phyloP scores from a whole-genome alignment of 1,140 invertebrate species.

The Portunus trituberculatus region DNA sequence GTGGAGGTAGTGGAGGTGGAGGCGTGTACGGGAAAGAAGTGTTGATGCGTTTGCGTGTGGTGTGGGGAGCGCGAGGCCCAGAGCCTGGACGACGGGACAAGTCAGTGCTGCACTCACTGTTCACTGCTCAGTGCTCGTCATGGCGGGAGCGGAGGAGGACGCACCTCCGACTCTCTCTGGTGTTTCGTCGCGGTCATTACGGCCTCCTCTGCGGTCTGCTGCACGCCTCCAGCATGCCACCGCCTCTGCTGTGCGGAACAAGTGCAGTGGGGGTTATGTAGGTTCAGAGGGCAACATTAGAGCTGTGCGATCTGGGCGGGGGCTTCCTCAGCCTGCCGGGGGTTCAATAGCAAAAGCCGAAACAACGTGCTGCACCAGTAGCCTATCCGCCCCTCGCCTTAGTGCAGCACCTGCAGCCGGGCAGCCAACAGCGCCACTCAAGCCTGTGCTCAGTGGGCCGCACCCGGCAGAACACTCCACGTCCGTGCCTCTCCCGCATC shows the following conservation, averaged over 20 bases:
- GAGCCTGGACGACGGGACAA: not conserved
- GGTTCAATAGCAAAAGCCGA: conserved; percentile 48
- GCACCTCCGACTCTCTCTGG: conserved; percentile 56
- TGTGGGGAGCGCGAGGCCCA: not conserved
- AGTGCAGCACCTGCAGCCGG: conserved; percentile 52
- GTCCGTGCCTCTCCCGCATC: conserved; percentile 10
- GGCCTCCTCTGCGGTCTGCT: conserved; percentile 56
- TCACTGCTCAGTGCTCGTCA: conserved; percentile 63
- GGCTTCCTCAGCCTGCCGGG: conserved; percentile 47
- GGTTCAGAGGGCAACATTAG: conserved; percentile 36
- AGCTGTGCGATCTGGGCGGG: conserved; percentile 50
- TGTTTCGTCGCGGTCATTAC: conserved; percentile 63
- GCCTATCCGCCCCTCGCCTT: conserved; percentile 33
- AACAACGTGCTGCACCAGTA: conserved; percentile 48
- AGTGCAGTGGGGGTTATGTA: conserved; percentile 31
- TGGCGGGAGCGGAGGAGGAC: conserved; percentile 68
- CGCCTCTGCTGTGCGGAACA: conserved; percentile 28
- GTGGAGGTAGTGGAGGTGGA: not conserved
- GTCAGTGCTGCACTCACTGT: not conserved
- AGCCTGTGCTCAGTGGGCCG: conserved; percentile 35
- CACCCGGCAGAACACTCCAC: not conserved
- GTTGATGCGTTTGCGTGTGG: conserved; percentile 33
- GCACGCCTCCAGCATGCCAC: conserved; percentile 27
- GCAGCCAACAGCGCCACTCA: not conserved
- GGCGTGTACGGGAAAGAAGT: not conserved